Evolutionary conservation across 2,888 invertebrate genomes (phyloP).

Genomic region (Orthonychiurus folsomi): DNA sequence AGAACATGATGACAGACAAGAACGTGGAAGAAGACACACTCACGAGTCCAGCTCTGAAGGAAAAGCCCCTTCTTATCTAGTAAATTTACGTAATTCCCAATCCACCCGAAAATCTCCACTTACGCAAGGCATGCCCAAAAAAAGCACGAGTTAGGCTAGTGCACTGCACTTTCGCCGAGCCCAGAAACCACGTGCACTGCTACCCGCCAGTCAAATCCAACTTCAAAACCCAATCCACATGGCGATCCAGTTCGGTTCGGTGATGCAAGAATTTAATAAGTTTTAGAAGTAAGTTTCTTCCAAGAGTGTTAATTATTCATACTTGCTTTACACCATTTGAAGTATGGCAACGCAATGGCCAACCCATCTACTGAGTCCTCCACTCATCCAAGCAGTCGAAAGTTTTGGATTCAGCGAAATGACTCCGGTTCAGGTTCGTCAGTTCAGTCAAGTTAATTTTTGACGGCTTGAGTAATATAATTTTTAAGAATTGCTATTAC

Average conservation of each 20-base stretch:
- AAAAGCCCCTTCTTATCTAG: background rate
- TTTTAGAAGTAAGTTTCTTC: too few relatives aligned
- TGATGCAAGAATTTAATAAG: too few relatives aligned
- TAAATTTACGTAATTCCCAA: too few relatives aligned
- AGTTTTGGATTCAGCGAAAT: slow-evolving; percentile 51
- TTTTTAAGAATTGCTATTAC: background rate
- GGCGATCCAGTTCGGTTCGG: too few relatives aligned
- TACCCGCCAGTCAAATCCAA: too few relatives aligned
- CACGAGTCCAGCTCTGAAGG: background rate
- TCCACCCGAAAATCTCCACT: too few relatives aligned
- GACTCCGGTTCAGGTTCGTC: slow-evolving; percentile 53
- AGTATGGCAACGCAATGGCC: background rate
- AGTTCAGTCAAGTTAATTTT: background rate
- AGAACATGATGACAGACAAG: background rate
- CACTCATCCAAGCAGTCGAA: slow-evolving; percentile 47
- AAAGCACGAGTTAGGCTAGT: too few relatives aligned
- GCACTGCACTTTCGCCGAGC: too few relatives aligned
- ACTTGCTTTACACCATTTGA: too few relatives aligned
- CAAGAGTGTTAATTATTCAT: too few relatives aligned
- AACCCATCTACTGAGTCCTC: slow-evolving; percentile 44
- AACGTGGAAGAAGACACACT: background rate
- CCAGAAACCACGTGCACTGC: too few relatives aligned
- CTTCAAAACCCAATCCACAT: too few relatives aligned
- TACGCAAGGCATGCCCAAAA: background rate
- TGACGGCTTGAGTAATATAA: slow-evolving; percentile 12